Conservation (phyloP, 35 echinoderm and acorn worm genomes). For the Apostichopus japonicus region DNA sequence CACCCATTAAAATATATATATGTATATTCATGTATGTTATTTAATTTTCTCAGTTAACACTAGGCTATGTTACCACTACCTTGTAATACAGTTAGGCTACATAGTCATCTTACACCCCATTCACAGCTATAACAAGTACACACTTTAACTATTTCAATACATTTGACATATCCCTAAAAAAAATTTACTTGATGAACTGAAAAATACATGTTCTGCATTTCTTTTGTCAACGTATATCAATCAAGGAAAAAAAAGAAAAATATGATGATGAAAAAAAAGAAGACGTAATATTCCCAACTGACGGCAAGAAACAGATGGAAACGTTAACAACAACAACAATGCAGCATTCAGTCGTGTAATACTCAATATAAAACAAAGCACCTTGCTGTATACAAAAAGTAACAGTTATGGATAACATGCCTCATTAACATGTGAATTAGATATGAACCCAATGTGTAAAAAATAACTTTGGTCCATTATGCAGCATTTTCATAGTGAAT, state of each 20-base stretch:
- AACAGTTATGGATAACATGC: not conserved
- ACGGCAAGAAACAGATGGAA: not conserved
- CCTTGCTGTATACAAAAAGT: constrained; percentile 4
- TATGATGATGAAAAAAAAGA: not conserved
- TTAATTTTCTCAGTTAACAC: too few relatives aligned
- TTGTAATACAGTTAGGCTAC: too few relatives aligned
- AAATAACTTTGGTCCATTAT: not conserved
- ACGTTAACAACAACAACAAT: not conserved
- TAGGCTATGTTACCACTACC: too few relatives aligned
- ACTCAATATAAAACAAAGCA: not conserved
- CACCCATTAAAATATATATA: too few relatives aligned
- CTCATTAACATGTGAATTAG: not conserved
- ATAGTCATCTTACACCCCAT: too few relatives aligned
- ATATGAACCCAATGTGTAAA: not conserved
- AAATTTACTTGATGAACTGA: too few relatives aligned
- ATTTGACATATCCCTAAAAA: too few relatives aligned
- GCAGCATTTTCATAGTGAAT: not conserved
- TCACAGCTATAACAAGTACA: too few relatives aligned
- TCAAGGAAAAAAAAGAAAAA: not conserved
- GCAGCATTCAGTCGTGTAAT: not conserved
- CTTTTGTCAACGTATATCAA: not conserved
- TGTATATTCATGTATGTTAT: too few relatives aligned
- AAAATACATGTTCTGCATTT: too few relatives aligned
- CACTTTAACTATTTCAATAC: too few relatives aligned
- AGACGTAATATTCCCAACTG: not conserved